Evolutionary conservation across 2,888 invertebrate species (phyloP).

Genomic region (Stenodera caucasica): DNA sequence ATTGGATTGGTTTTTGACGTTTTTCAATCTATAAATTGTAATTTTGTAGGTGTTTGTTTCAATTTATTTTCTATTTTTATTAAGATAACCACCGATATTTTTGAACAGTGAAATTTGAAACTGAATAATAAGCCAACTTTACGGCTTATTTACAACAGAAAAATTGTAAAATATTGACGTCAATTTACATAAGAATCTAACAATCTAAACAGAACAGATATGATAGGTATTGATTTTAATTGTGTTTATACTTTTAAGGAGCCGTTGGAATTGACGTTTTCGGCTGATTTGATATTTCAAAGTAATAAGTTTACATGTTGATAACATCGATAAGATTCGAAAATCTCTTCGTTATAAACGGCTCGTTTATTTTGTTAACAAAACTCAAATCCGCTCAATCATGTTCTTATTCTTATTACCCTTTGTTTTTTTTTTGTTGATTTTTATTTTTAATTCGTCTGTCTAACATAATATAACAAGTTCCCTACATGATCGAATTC

Average conservation of each 20-base stretch:
- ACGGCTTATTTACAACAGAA: too few species aligned
- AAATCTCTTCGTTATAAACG: neutral
- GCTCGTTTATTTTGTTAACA: neutral
- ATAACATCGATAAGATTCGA: slow-evolving; percentile 1
- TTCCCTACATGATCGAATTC: neutral
- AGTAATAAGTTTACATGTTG: slow-evolving; percentile 1
- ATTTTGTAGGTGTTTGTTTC: neutral
- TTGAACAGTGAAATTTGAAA: neutral
- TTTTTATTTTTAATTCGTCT: neutral
- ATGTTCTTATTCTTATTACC: too few species aligned
- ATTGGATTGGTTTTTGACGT: neutral
- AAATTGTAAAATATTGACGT: neutral
- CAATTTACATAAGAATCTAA: neutral
- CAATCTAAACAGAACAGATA: too few species aligned
- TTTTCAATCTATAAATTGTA: neutral
- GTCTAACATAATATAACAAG: neutral
- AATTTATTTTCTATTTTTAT: neutral
- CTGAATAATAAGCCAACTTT: neutral
- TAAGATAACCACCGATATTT: neutral
- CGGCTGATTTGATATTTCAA: slow-evolving; percentile 3
- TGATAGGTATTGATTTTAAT: too few species aligned
- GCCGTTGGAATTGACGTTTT: too few species aligned
- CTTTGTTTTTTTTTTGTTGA: neutral
- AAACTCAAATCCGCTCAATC: slow-evolving; percentile 3
- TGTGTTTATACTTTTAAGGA: too few species aligned